Conservation (phyloP, 1,140 invertebrate genomes). For the Zaprionus nigranus region DNA sequence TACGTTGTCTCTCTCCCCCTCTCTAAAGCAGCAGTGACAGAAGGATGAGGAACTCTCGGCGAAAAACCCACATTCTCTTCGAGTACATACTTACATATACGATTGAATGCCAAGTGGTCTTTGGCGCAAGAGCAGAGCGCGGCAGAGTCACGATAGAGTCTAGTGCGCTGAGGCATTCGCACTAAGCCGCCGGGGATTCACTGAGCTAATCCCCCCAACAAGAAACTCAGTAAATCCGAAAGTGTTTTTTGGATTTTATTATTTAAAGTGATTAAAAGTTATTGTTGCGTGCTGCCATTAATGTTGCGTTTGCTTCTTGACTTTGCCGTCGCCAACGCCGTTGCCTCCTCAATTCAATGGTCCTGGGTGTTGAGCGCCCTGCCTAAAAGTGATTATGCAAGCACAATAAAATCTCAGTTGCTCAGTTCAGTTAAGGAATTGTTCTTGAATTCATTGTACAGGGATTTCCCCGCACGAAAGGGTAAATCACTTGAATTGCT, state of each 20-base stretch:
- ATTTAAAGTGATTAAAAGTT: slow-evolving; percentile 69
- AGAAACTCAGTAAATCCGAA: slow-evolving; percentile 60
- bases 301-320: slow-evolving; percentile 45
- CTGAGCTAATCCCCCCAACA: slow-evolving; percentile 59
- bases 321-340: slow-evolving; percentile 38
- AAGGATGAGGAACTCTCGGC: slow-evolving; percentile 34
- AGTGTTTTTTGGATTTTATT: slow-evolving; percentile 65
- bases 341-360: slow-evolving; percentile 23
- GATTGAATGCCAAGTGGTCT: slow-evolving; percentile 24
- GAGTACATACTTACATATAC: slow-evolving; percentile 25
- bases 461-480: slow-evolving; percentile 4
- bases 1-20: slow-evolving; percentile 11
- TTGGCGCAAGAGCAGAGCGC: neutral
- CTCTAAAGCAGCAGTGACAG: neutral
- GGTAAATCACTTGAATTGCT: slow-evolving; percentile 5
- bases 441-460: slow-evolving; percentile 22
- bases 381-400: slow-evolving; percentile 53
- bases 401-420: slow-evolving; percentile 57
- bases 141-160: slow-evolving; percentile 40
- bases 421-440: slow-evolving; percentile 40
- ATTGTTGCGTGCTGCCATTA: slow-evolving; percentile 53
- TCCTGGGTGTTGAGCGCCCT: neutral
- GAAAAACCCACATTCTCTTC: slow-evolving; percentile 43
- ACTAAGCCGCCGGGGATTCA: slow-evolving; percentile 58
- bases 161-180: slow-evolving; percentile 54